Evolutionary conservation across 2,888 invertebrate species (phyloP).

Genomic region (Dryocosmus kuriphilus): DNA sequence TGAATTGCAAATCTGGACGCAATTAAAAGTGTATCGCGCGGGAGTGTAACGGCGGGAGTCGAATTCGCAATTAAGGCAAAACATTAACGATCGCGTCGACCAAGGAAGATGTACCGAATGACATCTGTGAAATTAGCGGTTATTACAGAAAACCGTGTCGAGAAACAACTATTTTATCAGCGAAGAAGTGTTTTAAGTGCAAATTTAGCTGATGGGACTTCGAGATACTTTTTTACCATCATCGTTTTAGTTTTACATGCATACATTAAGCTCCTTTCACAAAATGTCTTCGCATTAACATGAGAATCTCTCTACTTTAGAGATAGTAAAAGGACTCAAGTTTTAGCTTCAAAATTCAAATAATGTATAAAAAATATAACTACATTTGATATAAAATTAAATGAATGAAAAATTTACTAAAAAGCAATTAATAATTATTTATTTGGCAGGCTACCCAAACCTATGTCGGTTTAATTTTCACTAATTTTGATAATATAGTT

Average conservation of each 20-base stretch:
- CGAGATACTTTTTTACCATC: background rate
- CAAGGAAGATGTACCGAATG: constrained; percentile 47
- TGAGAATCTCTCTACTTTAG: background rate
- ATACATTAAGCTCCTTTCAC: background rate
- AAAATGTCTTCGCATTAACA: background rate
- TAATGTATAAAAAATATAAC: no score
- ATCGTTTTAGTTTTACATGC: background rate
- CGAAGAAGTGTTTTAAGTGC: constrained; percentile 8
- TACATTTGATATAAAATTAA: no score
- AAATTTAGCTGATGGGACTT: constrained; percentile 3
- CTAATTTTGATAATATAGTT: no score
- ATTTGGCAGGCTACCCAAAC: no score
- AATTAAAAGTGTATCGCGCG: constrained; percentile 70
- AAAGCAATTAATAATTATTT: no score
- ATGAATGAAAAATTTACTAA: no score
- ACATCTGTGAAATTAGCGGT: constrained; percentile 52
- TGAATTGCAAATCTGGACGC: constrained; percentile 70
- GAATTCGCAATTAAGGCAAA: constrained; percentile 69
- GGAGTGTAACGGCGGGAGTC: constrained; percentile 56
- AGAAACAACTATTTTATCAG: constrained; percentile 13
- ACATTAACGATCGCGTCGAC: constrained; percentile 64
- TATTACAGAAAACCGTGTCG: constrained; percentile 41
- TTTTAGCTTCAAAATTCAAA: no score
- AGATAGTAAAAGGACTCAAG: no score
- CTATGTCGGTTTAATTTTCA: no score